phyloP scores from a whole-genome alignment of 2,797 vertebrate genomes.

The Synanceia verrucosa region DNA sequence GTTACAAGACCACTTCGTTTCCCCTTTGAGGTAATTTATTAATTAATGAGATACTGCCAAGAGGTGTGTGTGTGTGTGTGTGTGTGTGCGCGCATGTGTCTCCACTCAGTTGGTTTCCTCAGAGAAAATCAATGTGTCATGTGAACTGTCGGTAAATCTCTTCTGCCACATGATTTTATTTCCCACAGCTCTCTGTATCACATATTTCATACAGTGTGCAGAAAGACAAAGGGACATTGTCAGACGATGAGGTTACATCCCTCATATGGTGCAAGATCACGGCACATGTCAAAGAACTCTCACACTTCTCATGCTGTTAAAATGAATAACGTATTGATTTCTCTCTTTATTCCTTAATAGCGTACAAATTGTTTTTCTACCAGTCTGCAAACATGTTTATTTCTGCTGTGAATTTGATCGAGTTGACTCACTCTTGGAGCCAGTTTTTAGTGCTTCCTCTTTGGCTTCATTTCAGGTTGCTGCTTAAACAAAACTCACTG shows the following conservation, averaged over 20 bases:
- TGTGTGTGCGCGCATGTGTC: conserved; percentile 29
- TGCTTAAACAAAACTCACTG: not conserved
- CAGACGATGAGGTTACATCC: not conserved
- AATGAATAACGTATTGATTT: not conserved
- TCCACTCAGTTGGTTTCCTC: conserved; percentile 40
- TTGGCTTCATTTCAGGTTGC: not conserved
- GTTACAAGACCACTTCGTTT: conserved; percentile 42
- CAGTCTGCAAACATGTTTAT: not conserved
- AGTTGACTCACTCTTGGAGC: not conserved
- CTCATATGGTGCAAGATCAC: conserved; percentile 1
- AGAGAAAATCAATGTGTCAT: conserved; percentile 65
- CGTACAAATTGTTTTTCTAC: not conserved
- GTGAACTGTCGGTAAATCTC: conserved; percentile 51
- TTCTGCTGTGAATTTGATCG: not conserved
- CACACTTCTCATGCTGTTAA: not conserved
- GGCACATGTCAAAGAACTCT: conserved; percentile 3
- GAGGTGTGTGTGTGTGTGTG: no score
- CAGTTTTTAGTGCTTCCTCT: not conserved
- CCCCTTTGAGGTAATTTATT: conserved; percentile 53
- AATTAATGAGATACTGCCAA: conserved; percentile 61
- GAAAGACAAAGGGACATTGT: conserved; percentile 24
- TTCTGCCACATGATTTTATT: conserved; percentile 34
- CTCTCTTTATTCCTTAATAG: not conserved
- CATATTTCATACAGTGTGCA: conserved; percentile 13
- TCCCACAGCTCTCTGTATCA: conserved; percentile 30